These are phyloP conservation scores for Ceratitis capitata DNA, from an alignment of 1,140 invertebrate genomes.

Conservation along the genomic window DNA sequence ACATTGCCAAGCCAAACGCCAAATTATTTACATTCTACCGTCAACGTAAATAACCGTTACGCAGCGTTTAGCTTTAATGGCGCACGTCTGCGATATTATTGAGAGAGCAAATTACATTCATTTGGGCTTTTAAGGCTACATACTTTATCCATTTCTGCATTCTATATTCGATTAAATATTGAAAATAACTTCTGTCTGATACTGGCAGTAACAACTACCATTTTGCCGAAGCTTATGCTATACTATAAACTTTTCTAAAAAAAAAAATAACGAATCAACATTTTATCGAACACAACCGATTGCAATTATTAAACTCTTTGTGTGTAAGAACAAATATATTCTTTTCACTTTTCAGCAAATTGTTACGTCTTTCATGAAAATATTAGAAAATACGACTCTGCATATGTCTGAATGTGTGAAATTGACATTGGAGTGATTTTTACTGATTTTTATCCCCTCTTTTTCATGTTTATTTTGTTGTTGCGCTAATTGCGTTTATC, in stretches of 20 bases:
- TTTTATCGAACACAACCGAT: no score
- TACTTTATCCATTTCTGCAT: no score
- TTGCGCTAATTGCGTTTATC: conserved; percentile 38
- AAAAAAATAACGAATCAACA: no score
- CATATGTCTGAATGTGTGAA: background rate
- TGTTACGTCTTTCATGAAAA: background rate
- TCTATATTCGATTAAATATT: background rate
- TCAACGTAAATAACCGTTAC: no score
- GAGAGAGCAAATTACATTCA: no score
- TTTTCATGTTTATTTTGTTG: conserved; percentile 37
- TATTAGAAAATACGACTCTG: background rate
- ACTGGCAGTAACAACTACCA: background rate
- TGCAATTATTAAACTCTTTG: no score
- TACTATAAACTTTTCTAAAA: background rate
- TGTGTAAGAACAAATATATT: no score
- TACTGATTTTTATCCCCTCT: conserved; percentile 10
- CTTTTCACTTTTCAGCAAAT: background rate
- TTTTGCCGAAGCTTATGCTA: background rate
- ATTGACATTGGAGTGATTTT: conserved; percentile 22
- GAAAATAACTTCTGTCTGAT: background rate
- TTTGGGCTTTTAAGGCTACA: no score
- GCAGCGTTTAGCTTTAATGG: no score
- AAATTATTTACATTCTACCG: background rate
- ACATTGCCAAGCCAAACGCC: background rate
- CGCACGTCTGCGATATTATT: no score